Evolutionary conservation across 2,888 invertebrate genomes (phyloP).

Genomic region (Lydus trimaculatus): DNA sequence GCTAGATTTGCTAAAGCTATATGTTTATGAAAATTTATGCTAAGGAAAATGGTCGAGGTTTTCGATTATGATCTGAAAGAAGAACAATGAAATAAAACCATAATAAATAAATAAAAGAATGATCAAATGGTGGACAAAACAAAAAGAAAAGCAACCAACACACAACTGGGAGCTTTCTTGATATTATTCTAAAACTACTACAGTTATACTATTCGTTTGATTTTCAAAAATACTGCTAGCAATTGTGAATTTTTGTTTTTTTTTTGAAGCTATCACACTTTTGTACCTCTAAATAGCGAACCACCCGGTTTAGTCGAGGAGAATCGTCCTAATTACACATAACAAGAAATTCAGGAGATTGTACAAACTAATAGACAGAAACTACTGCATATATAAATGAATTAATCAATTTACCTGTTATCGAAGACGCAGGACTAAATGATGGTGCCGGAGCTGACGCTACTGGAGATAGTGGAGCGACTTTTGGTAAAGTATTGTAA

Average conservation of each 20-base stretch:
- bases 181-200: conserved; percentile 31
- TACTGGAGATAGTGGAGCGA: conserved; percentile 44
- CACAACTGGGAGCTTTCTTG: conserved; percentile 35
- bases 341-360: not conserved
- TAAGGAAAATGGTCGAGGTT: conserved; percentile 68
- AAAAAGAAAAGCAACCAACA: conserved; percentile 30
- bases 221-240: conserved; percentile 22
- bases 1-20: not conserved
- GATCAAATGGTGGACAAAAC: not conserved
- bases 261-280: conserved; percentile 15
- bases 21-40: conserved; percentile 48
- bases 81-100: conserved; percentile 37
- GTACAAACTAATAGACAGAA: not conserved
- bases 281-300: conserved; percentile 58
- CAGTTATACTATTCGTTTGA: conserved; percentile 20
- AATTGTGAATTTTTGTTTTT: conserved; percentile 18
- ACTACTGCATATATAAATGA: not conserved
- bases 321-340: conserved; percentile 53
- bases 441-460: conserved; percentile 50
- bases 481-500: conserved; percentile 36
- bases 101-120: conserved; percentile 19
- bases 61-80: conserved; percentile 66
- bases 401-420: conserved; percentile 50
- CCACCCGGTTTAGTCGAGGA: conserved; percentile 56
- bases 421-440: conserved; percentile 51